Percentiles rank a stretch among this genome's conserved stretches.
phyloP scores from a whole-genome alignment of 2,888 invertebrate genomes.

The Mamestra brassicae region DNA sequence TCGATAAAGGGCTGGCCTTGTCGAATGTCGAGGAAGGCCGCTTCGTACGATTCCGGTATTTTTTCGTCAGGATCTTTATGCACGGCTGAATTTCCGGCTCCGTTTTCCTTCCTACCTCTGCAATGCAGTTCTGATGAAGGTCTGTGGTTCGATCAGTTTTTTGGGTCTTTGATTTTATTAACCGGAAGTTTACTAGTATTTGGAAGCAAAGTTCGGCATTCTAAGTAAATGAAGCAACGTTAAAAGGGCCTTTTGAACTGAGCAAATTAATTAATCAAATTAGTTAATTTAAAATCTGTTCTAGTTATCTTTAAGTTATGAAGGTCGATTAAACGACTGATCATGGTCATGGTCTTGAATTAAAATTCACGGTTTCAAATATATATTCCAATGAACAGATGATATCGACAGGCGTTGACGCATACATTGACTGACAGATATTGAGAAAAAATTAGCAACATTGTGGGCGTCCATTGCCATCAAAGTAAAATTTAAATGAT shows the following conservation, averaged over 20 bases:
- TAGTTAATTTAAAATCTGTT: conserved; percentile 28
- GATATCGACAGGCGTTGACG: background rate
- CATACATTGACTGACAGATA: background rate
- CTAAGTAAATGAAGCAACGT: background rate
- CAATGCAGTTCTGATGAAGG: conserved; percentile 73
- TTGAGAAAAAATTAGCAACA: conserved; percentile 6
- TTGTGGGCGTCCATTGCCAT: conserved; percentile 38
- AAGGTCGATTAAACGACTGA: conserved; percentile 8
- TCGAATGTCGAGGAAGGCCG: conserved; percentile 77
- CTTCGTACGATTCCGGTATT: conserved; percentile 78
- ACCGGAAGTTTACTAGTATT: conserved; percentile 1
- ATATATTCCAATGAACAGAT: background rate
- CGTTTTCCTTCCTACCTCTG: conserved; percentile 81
- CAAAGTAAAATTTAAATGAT: conserved; percentile 58
- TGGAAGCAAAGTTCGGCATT: background rate
- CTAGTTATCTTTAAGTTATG: conserved; percentile 15
- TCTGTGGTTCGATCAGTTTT: conserved; percentile 39
- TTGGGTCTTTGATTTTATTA: background rate
- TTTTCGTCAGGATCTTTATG: conserved; percentile 79
- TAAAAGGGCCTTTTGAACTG: background rate
- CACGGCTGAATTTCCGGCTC: conserved; percentile 80
- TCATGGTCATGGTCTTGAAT: conserved; percentile 44
- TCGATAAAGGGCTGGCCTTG: conserved; percentile 88
- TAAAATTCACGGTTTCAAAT: conserved; percentile 41
- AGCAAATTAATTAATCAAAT: conserved; percentile 12